Percentiles rank a stretch among this genome's conserved stretches.
Evolutionary conservation across 2,113 vertebrate species (phyloP).

Genomic region (Centropristis striata): DNA sequence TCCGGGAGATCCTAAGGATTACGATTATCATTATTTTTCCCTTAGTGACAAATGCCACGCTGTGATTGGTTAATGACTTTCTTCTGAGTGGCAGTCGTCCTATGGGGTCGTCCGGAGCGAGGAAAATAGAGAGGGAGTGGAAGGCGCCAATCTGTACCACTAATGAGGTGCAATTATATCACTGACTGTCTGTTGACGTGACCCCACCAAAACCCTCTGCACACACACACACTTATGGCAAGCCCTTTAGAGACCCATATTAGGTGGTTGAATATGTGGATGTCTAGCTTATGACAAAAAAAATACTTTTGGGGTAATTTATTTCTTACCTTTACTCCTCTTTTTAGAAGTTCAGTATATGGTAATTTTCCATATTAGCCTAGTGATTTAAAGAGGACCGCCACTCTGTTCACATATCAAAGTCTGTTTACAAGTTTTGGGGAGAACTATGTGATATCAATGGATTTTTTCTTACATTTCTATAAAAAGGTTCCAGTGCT

Average conservation of each 20-base stretch:
- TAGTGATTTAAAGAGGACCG: neutral
- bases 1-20: constrained; percentile 78
- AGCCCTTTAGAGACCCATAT: constrained; percentile 27
- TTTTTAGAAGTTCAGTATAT: neutral
- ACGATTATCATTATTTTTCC: constrained; percentile 78
- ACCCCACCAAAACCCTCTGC: constrained; percentile 53
- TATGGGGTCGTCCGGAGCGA: constrained; percentile 74
- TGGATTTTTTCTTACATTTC: too few relatives aligned
- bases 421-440: neutral
- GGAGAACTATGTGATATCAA: neutral
- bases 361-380: neutral
- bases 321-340: neutral
- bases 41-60: constrained; percentile 72
- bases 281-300: neutral
- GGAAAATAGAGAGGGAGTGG: constrained; percentile 70
- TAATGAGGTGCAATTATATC: constrained; percentile 80
- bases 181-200: constrained; percentile 70
- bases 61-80: constrained; percentile 84
- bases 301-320: neutral
- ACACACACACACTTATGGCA: constrained; percentile 19
- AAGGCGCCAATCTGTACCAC: constrained; percentile 71
- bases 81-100: constrained; percentile 77
- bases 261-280: constrained; percentile 3
- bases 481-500: neutral
- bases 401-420: neutral